Percentiles rank a stretch among this genome's conserved stretches.
Evolutionary conservation across 2,113 vertebrate genomes (phyloP).

Genomic region (Passer domesticus): DNA sequence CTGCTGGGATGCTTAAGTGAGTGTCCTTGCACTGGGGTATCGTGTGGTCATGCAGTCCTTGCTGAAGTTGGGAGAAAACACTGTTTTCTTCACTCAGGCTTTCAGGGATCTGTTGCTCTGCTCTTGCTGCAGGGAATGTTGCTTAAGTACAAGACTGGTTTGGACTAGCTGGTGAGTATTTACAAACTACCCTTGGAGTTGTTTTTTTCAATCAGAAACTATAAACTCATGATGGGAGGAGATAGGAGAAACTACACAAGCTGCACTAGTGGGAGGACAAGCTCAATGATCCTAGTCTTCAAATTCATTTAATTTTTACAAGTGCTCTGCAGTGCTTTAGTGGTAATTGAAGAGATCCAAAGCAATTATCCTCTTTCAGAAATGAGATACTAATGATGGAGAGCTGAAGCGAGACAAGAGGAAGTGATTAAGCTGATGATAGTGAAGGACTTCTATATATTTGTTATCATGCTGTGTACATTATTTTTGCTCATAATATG

Average conservation of each 20-base stretch:
- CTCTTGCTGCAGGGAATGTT: background rate
- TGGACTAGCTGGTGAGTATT: background rate
- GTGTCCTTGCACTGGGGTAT: background rate
- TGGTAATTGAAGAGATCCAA: conserved; percentile 36
- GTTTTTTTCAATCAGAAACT: background rate
- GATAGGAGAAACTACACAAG: background rate
- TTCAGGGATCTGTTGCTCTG: background rate
- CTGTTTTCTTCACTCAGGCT: background rate
- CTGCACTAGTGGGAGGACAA: background rate
- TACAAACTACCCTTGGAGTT: background rate
- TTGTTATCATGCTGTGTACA: background rate
- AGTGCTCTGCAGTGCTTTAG: background rate
- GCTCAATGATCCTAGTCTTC: background rate
- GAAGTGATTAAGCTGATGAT: background rate
- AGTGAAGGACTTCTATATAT: background rate
- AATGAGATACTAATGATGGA: conserved; percentile 9
- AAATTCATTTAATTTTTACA: background rate
- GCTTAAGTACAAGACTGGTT: background rate
- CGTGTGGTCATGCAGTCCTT: background rate
- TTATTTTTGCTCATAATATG: background rate
- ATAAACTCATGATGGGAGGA: background rate
- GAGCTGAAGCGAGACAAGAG: background rate
- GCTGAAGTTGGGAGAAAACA: background rate
- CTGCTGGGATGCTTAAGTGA: background rate
- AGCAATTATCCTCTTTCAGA: conserved; percentile 37